Evolutionary conservation across 2,888 invertebrate genomes (phyloP).

Genomic region (Blomia tropicalis): DNA sequence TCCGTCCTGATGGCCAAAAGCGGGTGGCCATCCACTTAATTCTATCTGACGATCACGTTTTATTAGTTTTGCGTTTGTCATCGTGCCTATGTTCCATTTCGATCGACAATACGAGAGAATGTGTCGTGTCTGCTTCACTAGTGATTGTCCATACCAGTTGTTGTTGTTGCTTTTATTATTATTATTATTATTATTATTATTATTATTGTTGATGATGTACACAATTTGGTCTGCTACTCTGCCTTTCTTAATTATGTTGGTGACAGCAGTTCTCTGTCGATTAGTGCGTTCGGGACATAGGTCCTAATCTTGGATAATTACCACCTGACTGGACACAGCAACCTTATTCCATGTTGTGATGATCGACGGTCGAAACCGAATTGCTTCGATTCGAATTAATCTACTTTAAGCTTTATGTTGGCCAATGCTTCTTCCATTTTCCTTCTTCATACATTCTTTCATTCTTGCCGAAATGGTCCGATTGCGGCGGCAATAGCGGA

Average conservation of each 20-base stretch:
- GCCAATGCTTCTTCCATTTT: not conserved
- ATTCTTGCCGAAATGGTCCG: not conserved
- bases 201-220: not conserved
- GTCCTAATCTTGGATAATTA: slow-evolving; percentile 16
- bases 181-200: too few relatives aligned
- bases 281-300: not conserved
- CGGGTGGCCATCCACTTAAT: slow-evolving; percentile 7
- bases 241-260: slow-evolving; percentile 11
- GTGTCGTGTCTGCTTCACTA: not conserved
- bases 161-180: not conserved
- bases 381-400: slow-evolving; percentile 2
- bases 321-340: slow-evolving; percentile 17
- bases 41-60: slow-evolving; percentile 15
- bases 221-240: not conserved
- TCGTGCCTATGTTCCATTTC: too few relatives aligned
- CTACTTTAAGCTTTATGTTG: slow-evolving; percentile 15
- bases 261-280: slow-evolving; percentile 13
- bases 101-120: too few relatives aligned
- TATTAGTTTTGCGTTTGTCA: slow-evolving; percentile 15
- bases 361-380: slow-evolving; percentile 9
- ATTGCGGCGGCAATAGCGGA: not conserved
- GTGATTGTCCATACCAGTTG: not conserved
- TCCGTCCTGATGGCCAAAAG: slow-evolving; percentile 2
- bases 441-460: not conserved
- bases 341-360: not conserved